Conservation (phyloP, 2,888 invertebrate genomes). For the Chaetogeoica ovagalla region DNA sequence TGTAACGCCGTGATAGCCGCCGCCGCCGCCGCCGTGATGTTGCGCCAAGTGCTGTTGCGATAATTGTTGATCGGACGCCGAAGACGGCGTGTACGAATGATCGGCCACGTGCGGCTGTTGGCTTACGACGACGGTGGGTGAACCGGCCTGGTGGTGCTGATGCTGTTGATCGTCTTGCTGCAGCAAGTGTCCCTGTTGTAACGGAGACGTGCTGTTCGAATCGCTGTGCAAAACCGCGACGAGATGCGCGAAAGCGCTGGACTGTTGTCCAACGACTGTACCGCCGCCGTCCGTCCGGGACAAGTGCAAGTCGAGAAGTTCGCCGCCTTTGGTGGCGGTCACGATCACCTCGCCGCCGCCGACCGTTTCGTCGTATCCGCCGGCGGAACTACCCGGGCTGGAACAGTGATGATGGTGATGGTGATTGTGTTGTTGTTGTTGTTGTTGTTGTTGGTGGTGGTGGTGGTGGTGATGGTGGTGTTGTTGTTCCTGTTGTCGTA, state of each 20-base stretch:
- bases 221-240: constrained; percentile 45
- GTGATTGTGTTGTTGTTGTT: no score
- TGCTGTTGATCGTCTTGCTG: constrained; percentile 29
- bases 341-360: constrained; percentile 31
- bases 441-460: no score
- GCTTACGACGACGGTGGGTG: constrained; percentile 20
- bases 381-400: constrained; percentile 39
- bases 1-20: constrained; percentile 7
- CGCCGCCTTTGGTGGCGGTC: background rate
- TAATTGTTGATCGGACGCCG: constrained; percentile 20
- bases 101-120: constrained; percentile 48
- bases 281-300: constrained; percentile 2
- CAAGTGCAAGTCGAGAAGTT: constrained; percentile 42
- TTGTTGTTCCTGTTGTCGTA: no score
- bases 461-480: no score
- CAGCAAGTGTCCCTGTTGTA: constrained; percentile 15
- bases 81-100: constrained; percentile 46
- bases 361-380: constrained; percentile 27
- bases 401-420: background rate
- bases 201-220: constrained; percentile 43
- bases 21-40: constrained; percentile 11
- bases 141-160: background rate
- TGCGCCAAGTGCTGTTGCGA: constrained; percentile 13
- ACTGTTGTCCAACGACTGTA: background rate
- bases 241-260: constrained; percentile 44